A percentile compares a stretch with the other conserved stretches of the same genome.
phyloP scores from a whole-genome alignment of 1,140 invertebrate genomes.

The Drosophila mayri region DNA sequence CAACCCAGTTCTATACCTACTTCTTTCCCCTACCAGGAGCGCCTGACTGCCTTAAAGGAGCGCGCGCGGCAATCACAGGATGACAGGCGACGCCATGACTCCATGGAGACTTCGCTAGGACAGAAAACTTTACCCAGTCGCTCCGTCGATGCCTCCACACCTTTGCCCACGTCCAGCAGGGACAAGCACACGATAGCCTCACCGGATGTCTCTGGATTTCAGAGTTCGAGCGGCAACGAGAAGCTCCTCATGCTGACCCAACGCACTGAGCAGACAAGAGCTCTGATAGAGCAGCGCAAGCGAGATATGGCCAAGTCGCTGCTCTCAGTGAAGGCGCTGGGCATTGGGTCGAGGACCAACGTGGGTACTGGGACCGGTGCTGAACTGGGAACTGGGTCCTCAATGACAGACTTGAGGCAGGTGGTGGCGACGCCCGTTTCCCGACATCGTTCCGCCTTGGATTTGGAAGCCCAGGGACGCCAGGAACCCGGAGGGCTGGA shows the following conservation, averaged over 20 bases:
- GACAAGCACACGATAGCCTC: conserved; percentile 32
- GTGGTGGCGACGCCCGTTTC: conserved; percentile 48
- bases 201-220: conserved; percentile 11
- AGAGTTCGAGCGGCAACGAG: conserved; percentile 79
- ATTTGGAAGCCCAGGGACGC: conserved; percentile 58
- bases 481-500: conserved; percentile 29
- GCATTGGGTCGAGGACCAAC: conserved; percentile 53
- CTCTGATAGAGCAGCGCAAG: conserved; percentile 68
- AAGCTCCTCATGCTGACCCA: conserved; percentile 85
- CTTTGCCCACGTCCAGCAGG: conserved; percentile 42
- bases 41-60: conserved; percentile 61
- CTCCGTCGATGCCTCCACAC: conserved; percentile 40
- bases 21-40: conserved; percentile 35
- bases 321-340: conserved; percentile 44
- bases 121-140: conserved; percentile 38
- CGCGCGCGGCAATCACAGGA: conserved; percentile 56
- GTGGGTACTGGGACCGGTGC: neutral
- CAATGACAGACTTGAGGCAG: conserved; percentile 76
- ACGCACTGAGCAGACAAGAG: conserved; percentile 86
- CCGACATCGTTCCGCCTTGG: conserved; percentile 72
- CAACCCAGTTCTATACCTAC: neutral
- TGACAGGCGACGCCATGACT: conserved; percentile 35
- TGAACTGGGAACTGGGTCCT: conserved; percentile 77
- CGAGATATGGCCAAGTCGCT: conserved; percentile 65
- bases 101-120: conserved; percentile 56